These are phyloP conservation scores for Drosophila parvula DNA, from an alignment of 1,140 invertebrate genomes.

Conservation along the genomic window DNA sequence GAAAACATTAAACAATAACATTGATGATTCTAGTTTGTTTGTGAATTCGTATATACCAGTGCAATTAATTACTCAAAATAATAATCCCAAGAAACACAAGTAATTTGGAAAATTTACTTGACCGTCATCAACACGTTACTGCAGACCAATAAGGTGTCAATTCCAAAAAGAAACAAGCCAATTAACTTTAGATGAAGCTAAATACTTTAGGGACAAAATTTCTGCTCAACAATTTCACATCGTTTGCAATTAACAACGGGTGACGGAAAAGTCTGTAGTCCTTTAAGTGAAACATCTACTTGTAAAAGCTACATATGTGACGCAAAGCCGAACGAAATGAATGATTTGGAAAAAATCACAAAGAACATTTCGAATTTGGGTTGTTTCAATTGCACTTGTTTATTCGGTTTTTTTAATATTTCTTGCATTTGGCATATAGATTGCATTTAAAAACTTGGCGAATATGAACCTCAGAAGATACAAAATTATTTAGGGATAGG, in stretches of 20 bases:
- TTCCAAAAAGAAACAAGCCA: constrained; percentile 7
- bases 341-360: not conserved
- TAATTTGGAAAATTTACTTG: no score
- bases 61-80: constrained; percentile 4
- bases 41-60: not conserved
- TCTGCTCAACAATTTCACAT: not conserved
- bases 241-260: constrained; percentile 11
- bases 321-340: constrained; percentile 5
- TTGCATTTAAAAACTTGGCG: constrained; percentile 5
- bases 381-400: not conserved
- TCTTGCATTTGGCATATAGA: constrained; percentile 9
- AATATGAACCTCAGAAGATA: constrained; percentile 4
- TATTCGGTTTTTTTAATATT: constrained; percentile 3
- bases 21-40: not conserved
- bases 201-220: constrained; percentile 5
- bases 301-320: constrained; percentile 11
- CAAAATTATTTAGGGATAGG: not conserved
- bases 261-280: constrained; percentile 12
- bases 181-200: constrained; percentile 5
- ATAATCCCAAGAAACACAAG: constrained; percentile 1
- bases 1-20: not conserved
- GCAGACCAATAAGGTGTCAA: constrained; percentile 1
- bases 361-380: not conserved
- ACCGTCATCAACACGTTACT: constrained; percentile 9
- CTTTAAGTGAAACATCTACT: constrained; percentile 4